Evolutionary conservation across 2,888 invertebrate species (phyloP), one percentile per base, ranked within the genome.

Genomic region (Diarsia mendica): DNA sequence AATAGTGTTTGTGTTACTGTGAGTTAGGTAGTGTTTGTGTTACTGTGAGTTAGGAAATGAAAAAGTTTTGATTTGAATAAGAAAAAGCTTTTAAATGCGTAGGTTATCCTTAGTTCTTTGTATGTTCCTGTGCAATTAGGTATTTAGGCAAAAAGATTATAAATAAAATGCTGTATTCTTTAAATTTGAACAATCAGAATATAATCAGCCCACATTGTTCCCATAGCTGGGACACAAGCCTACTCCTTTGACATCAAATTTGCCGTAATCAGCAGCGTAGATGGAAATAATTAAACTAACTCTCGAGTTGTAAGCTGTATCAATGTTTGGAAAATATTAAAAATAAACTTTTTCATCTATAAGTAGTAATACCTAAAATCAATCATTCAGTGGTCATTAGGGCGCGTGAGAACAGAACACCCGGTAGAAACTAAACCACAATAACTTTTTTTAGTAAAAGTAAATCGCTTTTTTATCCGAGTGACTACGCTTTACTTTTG

Each of bases 1-100:
- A 86, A 87, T 80, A 79, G 80, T 85, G 69, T 85, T 85, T 83
- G 55, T 74, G 79, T 80, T 51, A 82, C 63, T 48, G 44, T 58
- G 15, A 67, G 58, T 28, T 18, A 72, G 46, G 79, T 79, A 44
- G 80, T 85, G 69, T 85, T 85, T 83, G 55, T 74, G 79, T 80
- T 51, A 82, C 63, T 48, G 44, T 58, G 15, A 67, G 58, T 28
- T 18, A 46, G 60, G 49, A 20, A 49, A 58, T 55, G 55, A 63
- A 72, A 51, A 80, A 49, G 28, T 49, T 80, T 72, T 51, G 15
- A 63, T 46, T 61, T n/a, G 20, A 61, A 28, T 60, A 61, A 79
- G 51, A 51, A 1, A 39, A 79, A 51, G 15, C 39, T 76, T 70
- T 10, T 51, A 13, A 51, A 51, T 51, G 33, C 18, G 28, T 15